Percentiles rank a stretch among this genome's conserved stretches.
These are phyloP conservation scores for Pseudochromis fuscus DNA, from an alignment of 2,797 vertebrate species.

Conservation along the genomic window DNA sequence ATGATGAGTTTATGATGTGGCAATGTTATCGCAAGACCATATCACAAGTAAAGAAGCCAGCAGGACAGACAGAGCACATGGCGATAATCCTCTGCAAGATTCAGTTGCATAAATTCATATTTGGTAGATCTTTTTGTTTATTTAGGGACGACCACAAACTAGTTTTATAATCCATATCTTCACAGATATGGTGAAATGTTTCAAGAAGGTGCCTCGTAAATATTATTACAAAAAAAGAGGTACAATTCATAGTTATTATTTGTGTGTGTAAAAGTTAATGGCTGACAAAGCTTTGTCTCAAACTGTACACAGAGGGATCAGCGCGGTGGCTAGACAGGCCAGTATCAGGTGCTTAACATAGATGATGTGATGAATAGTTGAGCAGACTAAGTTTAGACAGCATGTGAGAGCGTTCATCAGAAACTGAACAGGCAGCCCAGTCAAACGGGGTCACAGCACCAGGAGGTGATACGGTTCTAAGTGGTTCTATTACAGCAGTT, in stretches of 20 bases:
- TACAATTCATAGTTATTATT: background rate
- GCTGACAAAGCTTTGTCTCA: slow-evolving; percentile 20
- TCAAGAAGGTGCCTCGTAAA: background rate
- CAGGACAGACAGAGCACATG: slow-evolving; percentile 34
- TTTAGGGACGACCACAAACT: background rate
- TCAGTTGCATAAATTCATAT: slow-evolving; percentile 68
- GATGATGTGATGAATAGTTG: slow-evolving; percentile 79
- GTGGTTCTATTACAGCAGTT: slow-evolving; percentile 27
- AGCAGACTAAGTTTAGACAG: slow-evolving; percentile 81
- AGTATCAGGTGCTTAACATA: slow-evolving; percentile 68
- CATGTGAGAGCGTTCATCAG: slow-evolving; percentile 79
- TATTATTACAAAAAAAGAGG: slow-evolving; percentile 3
- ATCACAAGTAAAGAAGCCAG: slow-evolving; percentile 59
- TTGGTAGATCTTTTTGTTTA: slow-evolving; percentile 22
- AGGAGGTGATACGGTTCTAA: slow-evolving; percentile 4
- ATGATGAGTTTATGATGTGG: slow-evolving; percentile 78
- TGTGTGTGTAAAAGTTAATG: background rate
- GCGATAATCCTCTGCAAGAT: slow-evolving; percentile 75
- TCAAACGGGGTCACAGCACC: slow-evolving; percentile 62
- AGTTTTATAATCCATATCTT: background rate
- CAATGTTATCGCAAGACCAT: slow-evolving; percentile 61
- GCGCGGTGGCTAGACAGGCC: slow-evolving; percentile 39
- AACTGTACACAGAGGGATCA: slow-evolving; percentile 17
- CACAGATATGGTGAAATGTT: background rate
- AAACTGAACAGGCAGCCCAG: slow-evolving; percentile 71